A percentile compares a stretch with the other conserved stretches of the same genome.
phyloP scores from a whole-genome alignment of 2,113 vertebrate genomes.

The Lepus americanus region DNA sequence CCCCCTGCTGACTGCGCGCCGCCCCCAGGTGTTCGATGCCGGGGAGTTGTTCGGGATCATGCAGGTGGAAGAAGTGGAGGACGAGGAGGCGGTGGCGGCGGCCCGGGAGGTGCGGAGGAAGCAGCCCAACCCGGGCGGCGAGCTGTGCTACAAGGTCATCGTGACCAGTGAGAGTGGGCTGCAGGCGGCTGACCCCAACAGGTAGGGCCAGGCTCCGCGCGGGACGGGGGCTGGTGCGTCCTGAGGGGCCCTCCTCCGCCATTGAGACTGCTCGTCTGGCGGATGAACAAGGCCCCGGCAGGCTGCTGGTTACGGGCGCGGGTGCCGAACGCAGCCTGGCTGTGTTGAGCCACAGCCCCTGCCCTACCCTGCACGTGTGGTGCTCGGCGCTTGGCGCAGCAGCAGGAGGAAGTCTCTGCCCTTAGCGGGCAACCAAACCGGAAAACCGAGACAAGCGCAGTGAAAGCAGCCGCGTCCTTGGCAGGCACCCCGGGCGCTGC shows the following conservation, averaged over 20 bases:
- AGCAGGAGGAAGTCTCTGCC: neutral
- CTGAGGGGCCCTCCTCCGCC: too few relatives aligned
- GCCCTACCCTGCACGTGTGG: accelerated
- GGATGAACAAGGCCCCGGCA: neutral
- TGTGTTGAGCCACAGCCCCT: neutral
- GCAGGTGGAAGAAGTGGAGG: conserved; percentile 90
- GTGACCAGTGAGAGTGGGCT: conserved; percentile 93
- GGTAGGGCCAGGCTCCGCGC: conserved; percentile 84
- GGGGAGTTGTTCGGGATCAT: conserved; percentile 97
- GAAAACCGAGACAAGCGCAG: accelerated
- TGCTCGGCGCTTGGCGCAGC: accelerated
- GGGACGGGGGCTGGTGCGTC: accelerated
- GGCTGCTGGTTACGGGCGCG: too few relatives aligned
- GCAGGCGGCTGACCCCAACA: conserved; percentile 88
- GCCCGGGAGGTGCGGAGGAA: conserved; percentile 76
- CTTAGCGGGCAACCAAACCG: neutral
- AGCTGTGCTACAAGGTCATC: conserved; percentile 92
- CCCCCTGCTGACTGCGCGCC: neutral
- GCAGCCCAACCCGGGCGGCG: conserved; percentile 83
- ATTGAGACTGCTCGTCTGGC: neutral
- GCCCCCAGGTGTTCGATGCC: conserved; percentile 94
- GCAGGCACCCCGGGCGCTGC: neutral
- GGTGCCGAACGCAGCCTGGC: neutral
- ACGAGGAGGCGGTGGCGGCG: conserved; percentile 82
- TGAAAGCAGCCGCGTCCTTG: too few relatives aligned